Evolutionary conservation across 1,140 invertebrate species (phyloP).

Genomic region (Drosophila ambigua): DNA sequence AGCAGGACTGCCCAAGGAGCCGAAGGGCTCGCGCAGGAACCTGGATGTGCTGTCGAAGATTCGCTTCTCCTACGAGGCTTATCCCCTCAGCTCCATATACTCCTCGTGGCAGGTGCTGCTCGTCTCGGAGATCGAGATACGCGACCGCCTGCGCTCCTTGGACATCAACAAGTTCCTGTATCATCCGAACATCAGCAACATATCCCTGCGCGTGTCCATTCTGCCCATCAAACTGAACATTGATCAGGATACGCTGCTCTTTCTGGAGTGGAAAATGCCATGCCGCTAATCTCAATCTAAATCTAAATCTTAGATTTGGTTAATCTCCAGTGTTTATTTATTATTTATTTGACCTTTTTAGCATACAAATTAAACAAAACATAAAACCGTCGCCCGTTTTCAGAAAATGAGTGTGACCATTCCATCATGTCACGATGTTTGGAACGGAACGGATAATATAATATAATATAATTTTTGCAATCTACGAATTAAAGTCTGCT

Average conservation of each 20-base stretch:
- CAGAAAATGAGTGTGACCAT: no score
- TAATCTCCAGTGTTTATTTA: no score
- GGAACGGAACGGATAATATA: no score
- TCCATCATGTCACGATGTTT: no score
- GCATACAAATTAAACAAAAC: no score
- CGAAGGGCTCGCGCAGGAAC: conserved; percentile 89
- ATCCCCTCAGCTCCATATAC: conserved; percentile 90
- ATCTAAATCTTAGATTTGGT: no score
- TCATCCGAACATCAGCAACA: conserved; percentile 84
- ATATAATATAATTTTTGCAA: no score
- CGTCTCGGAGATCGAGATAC: conserved; percentile 95
- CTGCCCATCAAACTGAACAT: conserved; percentile 96
- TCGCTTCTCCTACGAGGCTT: conserved; percentile 94
- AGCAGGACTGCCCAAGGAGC: conserved; percentile 22
- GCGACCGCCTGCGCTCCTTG: conserved; percentile 93
- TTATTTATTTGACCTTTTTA: no score
- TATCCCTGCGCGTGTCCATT: conserved; percentile 90
- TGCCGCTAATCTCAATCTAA: no score
- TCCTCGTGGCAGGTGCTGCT: conserved; percentile 94
- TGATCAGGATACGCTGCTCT: conserved; percentile 97
- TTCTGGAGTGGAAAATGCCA: no score
- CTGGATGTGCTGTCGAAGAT: conserved; percentile 90
- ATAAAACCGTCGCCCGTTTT: no score
- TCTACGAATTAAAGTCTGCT: no score
- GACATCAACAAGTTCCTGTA: conserved; percentile 98